These are phyloP conservation scores for Leptoteleia sp. DNA, from an alignment of 1,140 invertebrate species.

Conservation along the genomic window DNA sequence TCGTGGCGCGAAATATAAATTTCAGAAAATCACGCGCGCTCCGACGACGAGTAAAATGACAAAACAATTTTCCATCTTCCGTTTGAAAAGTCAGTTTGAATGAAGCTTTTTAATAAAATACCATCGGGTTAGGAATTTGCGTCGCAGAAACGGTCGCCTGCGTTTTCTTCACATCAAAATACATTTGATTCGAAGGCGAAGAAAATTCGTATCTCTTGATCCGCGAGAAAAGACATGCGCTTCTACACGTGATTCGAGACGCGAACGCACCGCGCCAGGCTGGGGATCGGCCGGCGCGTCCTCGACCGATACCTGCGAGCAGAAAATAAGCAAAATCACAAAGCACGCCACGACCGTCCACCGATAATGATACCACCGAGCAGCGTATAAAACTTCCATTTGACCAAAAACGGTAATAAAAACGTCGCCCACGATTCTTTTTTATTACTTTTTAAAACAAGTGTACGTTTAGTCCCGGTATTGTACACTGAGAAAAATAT, in stretches of 20 bases:
- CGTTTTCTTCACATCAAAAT: constrained; percentile 35
- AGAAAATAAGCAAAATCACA: constrained; percentile 53
- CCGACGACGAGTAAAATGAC: too few species aligned
- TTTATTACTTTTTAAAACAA: too few species aligned
- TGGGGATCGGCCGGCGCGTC: constrained; percentile 37
- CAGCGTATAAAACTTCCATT: constrained; percentile 17
- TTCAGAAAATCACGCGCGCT: too few species aligned
- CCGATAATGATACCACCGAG: constrained; percentile 44
- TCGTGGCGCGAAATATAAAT: too few species aligned
- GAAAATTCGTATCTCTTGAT: constrained; percentile 41
- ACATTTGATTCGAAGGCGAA: constrained; percentile 17
- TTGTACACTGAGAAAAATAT: too few species aligned
- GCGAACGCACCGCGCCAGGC: constrained; percentile 7
- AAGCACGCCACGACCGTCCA: constrained; percentile 28
- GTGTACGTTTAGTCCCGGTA: too few species aligned
- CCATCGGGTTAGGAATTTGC: constrained; percentile 1
- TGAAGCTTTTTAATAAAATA: too few species aligned
- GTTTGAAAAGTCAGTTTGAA: too few species aligned
- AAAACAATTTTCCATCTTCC: too few species aligned
- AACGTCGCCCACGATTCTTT: too few species aligned
- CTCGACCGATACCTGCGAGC: constrained; percentile 65
- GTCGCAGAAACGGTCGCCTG: constrained; percentile 10
- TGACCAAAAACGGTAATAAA: too few species aligned
- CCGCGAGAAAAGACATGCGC: constrained; percentile 53
- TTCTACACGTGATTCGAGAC: constrained; percentile 49